A percentile compares a stretch with the other conserved stretches of the same genome.
Conservation (phyloP, 2,888 invertebrate genomes). For the Epinotia ramella region DNA sequence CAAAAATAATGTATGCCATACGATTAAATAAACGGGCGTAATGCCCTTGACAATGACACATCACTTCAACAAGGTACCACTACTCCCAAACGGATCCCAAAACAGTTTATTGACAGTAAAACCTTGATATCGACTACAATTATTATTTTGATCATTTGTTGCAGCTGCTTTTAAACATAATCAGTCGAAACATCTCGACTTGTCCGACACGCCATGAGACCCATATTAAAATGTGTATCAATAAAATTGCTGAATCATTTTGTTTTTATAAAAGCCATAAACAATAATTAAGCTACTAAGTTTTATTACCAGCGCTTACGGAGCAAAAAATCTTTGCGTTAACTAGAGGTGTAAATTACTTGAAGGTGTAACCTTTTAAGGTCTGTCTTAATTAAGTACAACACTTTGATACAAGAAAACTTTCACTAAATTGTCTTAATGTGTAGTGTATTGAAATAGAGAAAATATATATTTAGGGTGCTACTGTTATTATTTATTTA, state of each 20-base stretch:
- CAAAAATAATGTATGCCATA: too few species aligned
- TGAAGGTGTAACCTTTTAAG: not conserved
- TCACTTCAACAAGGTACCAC: not conserved
- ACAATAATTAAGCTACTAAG: conserved; percentile 32
- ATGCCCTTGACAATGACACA: too few species aligned
- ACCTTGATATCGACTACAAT: not conserved
- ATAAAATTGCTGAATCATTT: conserved; percentile 30
- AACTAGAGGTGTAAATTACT: conserved; percentile 8
- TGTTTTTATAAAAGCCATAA: conserved; percentile 39
- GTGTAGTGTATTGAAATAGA: too few species aligned
- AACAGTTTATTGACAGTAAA: not conserved
- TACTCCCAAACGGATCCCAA: not conserved
- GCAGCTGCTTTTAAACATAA: conserved; percentile 35
- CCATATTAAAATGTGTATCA: conserved; percentile 32
- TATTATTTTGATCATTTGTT: conserved; percentile 12
- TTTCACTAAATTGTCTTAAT: too few species aligned
- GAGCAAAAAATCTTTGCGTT: conserved; percentile 3
- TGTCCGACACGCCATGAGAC: conserved; percentile 23
- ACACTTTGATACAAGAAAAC: not conserved
- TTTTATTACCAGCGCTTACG: not conserved
- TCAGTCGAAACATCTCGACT: conserved; percentile 38
- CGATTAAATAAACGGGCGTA: too few species aligned
- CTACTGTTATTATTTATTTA: too few species aligned
- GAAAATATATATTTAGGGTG: too few species aligned
- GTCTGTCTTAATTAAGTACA: conserved; percentile 1